phyloP scores from a whole-genome alignment of 2,888 invertebrate species.

The Hyles lineata region DNA sequence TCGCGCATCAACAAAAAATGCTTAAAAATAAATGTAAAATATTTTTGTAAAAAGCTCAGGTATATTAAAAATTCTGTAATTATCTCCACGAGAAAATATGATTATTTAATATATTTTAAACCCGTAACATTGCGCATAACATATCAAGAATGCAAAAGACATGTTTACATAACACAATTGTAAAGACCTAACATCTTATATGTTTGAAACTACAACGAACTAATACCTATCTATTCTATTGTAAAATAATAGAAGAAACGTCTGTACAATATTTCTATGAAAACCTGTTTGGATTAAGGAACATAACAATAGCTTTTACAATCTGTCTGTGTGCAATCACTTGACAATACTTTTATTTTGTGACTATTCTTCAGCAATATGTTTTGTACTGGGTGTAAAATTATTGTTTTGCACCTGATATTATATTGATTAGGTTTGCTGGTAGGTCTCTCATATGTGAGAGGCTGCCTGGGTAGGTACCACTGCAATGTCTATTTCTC shows the following conservation, averaged over 20 bases:
- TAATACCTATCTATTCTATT: not conserved
- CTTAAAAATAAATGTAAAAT: too few species aligned
- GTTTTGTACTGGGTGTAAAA: too few species aligned
- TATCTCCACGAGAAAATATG: not conserved
- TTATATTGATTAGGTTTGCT: too few species aligned
- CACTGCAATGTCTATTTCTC: too few species aligned
- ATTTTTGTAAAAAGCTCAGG: too few species aligned
- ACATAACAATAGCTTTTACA: not conserved
- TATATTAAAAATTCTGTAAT: not conserved
- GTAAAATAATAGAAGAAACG: not conserved
- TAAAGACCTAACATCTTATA: not conserved
- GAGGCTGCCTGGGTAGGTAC: too few species aligned
- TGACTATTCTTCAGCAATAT: too few species aligned
- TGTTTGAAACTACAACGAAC: not conserved
- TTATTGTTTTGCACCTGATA: too few species aligned
- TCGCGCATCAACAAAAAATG: too few species aligned
- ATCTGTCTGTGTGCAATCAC: not conserved
- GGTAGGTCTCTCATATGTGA: too few species aligned
- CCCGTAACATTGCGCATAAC: not conserved
- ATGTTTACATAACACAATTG: not conserved
- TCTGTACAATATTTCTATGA: not conserved
- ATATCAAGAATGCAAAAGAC: not conserved
- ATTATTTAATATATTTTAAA: slow-evolving; percentile 6
- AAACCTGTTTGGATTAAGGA: slow-evolving; percentile 1
- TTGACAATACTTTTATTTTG: not conserved